A percentile compares a stretch with the other conserved stretches of the same genome.
Evolutionary conservation across 2,888 invertebrate genomes (phyloP).

Genomic region (Anticlea derivata): DNA sequence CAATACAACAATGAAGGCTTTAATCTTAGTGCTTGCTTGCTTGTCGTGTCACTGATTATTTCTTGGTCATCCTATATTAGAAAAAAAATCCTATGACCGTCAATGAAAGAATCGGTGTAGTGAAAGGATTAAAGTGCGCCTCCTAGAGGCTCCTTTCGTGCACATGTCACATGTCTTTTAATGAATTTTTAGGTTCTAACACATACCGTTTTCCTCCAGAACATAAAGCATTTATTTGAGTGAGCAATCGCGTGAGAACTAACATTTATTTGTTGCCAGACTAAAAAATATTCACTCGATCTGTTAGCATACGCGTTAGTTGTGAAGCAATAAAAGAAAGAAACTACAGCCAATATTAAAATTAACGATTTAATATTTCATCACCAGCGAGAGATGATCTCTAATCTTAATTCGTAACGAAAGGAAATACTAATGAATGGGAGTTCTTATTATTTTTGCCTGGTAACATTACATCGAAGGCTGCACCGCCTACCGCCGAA

Average conservation of each 20-base stretch:
- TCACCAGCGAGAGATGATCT: constrained; percentile 60
- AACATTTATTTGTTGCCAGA: constrained; percentile 70
- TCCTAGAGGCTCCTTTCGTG: no score
- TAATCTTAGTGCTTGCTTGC: no score
- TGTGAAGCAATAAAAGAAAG: constrained; percentile 80
- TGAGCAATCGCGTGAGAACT: constrained; percentile 76
- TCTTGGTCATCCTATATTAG: no score
- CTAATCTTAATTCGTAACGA: constrained; percentile 41
- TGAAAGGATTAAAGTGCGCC: no score
- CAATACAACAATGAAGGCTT: no score
- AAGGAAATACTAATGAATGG: constrained; percentile 43
- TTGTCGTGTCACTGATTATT: no score
- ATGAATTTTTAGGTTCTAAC: no score
- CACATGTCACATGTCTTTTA: no score
- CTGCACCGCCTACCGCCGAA: constrained; percentile 79
- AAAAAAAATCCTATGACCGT: no score
- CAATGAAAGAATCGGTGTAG: no score
- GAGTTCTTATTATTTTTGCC: constrained; percentile 58
- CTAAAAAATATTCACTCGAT: constrained; percentile 70
- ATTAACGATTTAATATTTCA: constrained; percentile 81
- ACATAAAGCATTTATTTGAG: constrained; percentile 59
- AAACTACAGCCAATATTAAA: constrained; percentile 80
- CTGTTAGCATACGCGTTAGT: constrained; percentile 72
- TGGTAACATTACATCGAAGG: constrained; percentile 53
- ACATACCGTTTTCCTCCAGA: constrained; percentile 53